Evolutionary conservation across 2,888 invertebrate genomes (phyloP), one percentile per base, ranked within the genome.

Genomic region (Ditula angustiorana): DNA sequence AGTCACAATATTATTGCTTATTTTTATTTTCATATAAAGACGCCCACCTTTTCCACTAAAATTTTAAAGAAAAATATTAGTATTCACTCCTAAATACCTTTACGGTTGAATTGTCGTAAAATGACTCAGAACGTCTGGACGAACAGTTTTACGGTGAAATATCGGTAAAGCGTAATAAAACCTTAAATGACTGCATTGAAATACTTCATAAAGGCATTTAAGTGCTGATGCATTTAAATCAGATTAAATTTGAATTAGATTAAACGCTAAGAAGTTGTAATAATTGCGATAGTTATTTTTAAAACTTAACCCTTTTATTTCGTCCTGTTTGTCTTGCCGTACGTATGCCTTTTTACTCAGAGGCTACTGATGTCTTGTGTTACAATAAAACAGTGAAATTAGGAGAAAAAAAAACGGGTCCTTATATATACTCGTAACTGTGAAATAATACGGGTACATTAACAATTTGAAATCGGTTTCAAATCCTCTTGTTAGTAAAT

Each of bases 181-280:
- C 67, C 69, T 66, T 61, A 71, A 73, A 76, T 78, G 78, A 79
- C 78, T 73, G 71, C 71, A 76, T 77, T 80, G 75, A 77, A 76
- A 78, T 74, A 72, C 76, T 78, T 76, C 77, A 73, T 74, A 76
- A 76, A 76, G 66, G 72, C 69, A 74, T 74, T n/a, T 79, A 74
- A 74, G 69, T 68, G 71, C 71, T 71, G 67, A 70, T 67, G 66
- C 72, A 74, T 69, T 74, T 71, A 76, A 75, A 74, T 76, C 75
- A 74, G 68, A 59, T n/a, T n/a, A 67, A 61, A 65, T 68, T 75
- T 76, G 71, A 72, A 75, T 69, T 70, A 13, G n/a, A 11, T 33
- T n/a, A n/a, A 4, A n/a, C n/a, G 11, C 33, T n/a, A 0, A 11
- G n/a, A 23, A 1, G 19, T 8, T 10, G 11, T 21, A 3, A 21